phyloP scores from a whole-genome alignment of 2,113 vertebrate species.

The Ameiurus melas region DNA sequence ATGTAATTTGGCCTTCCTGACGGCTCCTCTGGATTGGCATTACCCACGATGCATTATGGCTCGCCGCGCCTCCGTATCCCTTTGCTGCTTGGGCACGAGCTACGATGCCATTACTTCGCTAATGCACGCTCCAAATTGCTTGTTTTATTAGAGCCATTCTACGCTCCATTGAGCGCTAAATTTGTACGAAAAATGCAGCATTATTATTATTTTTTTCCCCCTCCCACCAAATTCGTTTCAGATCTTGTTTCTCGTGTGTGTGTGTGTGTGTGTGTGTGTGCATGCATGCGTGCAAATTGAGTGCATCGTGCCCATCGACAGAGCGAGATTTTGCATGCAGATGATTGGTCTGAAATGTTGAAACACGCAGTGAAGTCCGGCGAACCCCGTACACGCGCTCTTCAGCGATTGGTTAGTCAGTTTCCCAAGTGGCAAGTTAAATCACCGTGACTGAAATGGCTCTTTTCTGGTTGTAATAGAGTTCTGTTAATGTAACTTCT shows the following conservation, averaged over 20 bases:
- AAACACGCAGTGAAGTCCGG: neutral
- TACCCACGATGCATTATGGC: conserved; percentile 77
- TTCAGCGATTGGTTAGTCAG: neutral
- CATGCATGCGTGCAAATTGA: neutral
- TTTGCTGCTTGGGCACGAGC: conserved; percentile 42
- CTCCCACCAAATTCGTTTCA: conserved; percentile 6
- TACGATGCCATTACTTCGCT: conserved; percentile 64
- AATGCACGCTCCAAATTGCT: conserved; percentile 62
- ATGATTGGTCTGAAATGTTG: neutral
- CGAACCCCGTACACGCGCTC: neutral
- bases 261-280: neutral
- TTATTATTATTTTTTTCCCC: conserved; percentile 40
- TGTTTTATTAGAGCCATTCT: conserved; percentile 68
- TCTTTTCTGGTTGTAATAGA: conserved; percentile 19
- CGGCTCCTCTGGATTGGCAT: conserved; percentile 78
- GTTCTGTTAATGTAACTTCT: conserved; percentile 41
- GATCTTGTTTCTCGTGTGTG: neutral
- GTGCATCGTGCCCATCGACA: neutral
- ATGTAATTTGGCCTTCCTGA: conserved; percentile 84
- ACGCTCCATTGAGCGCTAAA: conserved; percentile 64
- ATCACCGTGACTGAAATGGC: conserved; percentile 31
- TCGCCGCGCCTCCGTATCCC: conserved; percentile 58
- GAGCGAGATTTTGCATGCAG: neutral
- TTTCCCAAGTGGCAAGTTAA: conserved; percentile 6
- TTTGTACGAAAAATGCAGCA: conserved; percentile 56